Evolutionary conservation across 2,113 vertebrate species (phyloP), one percentile per base, ranked within the genome.

Genomic region (Chunga burmeisteri): DNA sequence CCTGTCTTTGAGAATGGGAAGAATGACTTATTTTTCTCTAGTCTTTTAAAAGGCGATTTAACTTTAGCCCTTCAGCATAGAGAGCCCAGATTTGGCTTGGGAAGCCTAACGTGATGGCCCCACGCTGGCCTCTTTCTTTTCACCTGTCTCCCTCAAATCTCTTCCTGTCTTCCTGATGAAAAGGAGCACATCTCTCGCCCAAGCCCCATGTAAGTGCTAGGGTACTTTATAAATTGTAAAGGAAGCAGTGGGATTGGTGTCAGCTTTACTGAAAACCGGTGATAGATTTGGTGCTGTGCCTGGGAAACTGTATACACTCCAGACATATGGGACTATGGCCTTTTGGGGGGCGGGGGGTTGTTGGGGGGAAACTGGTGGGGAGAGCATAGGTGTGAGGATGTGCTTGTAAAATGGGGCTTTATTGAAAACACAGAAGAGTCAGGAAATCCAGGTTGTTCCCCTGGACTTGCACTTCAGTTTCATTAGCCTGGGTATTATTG

Each of bases 51-150:
- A 67, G 56, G 1, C 2, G 2, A 0, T 36, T 20, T 47, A 2
- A 3, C 42, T 34, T 7, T 1, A 30, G 63, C 46, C 20, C 62
- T 2, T 34, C 49, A 15, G 80, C 63, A 1, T 0, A 3, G 34
- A 0, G 0, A 38, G 29, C 34, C 14, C 49, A 30, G 32, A 0
- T 4, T 2, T 4, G 32, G 22, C 21, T 11, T 1, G 34, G 30
- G 16, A 16, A 40, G 16, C 23, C 34, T 2, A 1, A 4, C 0
- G 2, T 0, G 25, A 18, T 1, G 27, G 50, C 29, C 23, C 15
- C 10, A 2, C 3, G 2, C 44, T 1, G 19, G 3, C 6, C 55
- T 20, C 14, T 42, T 27, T 2, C 84, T 49, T 11, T 29, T n/a
- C 42, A 40, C 40, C 40, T 1, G 13, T 3, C 7, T 46, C 53